These are phyloP conservation scores for Mantis religiosa DNA, from an alignment of 2,888 invertebrate genomes.

Conservation along the genomic window DNA sequence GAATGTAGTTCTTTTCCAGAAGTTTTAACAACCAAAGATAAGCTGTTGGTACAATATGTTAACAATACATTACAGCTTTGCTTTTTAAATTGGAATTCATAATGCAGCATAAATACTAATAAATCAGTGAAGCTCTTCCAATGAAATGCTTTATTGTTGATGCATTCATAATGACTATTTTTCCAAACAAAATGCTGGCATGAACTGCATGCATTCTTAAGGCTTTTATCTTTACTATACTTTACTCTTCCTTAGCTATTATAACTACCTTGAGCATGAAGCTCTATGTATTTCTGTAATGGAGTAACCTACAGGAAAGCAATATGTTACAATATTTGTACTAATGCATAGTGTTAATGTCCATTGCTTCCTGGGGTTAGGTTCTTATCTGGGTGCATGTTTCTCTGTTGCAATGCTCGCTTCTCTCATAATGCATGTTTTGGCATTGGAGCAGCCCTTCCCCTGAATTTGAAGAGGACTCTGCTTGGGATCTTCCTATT, in stretches of 20 bases:
- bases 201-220: not conserved
- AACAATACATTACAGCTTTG: no score
- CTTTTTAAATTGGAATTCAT: no score
- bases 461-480: constrained; percentile 30
- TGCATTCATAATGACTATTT: no score
- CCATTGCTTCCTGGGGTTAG: not conserved
- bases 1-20: no score
- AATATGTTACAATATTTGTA: not conserved
- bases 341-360: not conserved
- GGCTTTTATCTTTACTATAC: not conserved
- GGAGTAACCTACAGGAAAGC: not conserved
- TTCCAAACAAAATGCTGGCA: not conserved
- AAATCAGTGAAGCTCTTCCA: no score
- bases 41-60: no score
- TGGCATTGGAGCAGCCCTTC: constrained; percentile 20
- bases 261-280: not conserved
- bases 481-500: constrained; percentile 35
- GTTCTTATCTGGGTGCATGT: not conserved
- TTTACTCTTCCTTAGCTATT: not conserved
- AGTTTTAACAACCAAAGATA: no score
- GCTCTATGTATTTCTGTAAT: not conserved
- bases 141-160: no score
- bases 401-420: not conserved
- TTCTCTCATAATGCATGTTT: constrained; percentile 4
- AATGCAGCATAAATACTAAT: no score